These are phyloP conservation scores for Pammene aurita DNA, from an alignment of 2,888 invertebrate species.

Conservation along the genomic window DNA sequence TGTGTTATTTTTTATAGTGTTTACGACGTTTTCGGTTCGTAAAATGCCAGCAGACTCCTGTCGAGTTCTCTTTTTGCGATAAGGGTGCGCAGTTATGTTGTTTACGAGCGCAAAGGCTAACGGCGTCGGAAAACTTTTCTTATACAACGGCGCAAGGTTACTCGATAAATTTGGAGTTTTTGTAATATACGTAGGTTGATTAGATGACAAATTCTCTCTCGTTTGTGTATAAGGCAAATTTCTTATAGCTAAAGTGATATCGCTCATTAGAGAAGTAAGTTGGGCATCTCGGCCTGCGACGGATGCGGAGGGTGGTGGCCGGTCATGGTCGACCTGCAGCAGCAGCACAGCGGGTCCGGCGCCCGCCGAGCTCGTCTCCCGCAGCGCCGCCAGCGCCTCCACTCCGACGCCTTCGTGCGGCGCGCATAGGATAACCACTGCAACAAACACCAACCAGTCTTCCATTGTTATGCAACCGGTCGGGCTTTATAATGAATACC, in stretches of 20 bases:
- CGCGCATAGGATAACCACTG: slow-evolving; percentile 58
- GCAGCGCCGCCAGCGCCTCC: slow-evolving; percentile 38
- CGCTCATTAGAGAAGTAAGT: slow-evolving; percentile 47
- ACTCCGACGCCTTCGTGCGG: slow-evolving; percentile 44
- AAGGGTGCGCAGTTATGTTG: slow-evolving; percentile 41
- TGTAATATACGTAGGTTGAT: slow-evolving; percentile 39
- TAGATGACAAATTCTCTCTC: slow-evolving; percentile 42
- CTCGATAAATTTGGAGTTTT: slow-evolving; percentile 47
- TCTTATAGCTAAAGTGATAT: slow-evolving; percentile 53
- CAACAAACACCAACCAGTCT: slow-evolving; percentile 20
- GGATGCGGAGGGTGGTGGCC: slow-evolving; percentile 13
- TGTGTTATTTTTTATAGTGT: slow-evolving; percentile 46
- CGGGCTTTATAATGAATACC: no score
- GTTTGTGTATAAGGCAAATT: slow-evolving; percentile 45
- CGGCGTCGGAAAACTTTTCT: slow-evolving; percentile 49
- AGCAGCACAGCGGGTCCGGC: slow-evolving; percentile 45
- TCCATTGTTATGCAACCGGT: no score
- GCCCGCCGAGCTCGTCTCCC: slow-evolving; percentile 38
- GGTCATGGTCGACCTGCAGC: slow-evolving; percentile 25
- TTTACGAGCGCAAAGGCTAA: slow-evolving; percentile 43
- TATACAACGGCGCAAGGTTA: slow-evolving; percentile 45
- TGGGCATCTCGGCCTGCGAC: slow-evolving; percentile 1
- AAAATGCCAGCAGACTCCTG: slow-evolving; percentile 43
- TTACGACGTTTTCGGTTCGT: slow-evolving; percentile 44
- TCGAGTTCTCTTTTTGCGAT: slow-evolving; percentile 43